phyloP scores from a whole-genome alignment of 2,888 invertebrate genomes.

The Trissonchulus latispiculum region DNA sequence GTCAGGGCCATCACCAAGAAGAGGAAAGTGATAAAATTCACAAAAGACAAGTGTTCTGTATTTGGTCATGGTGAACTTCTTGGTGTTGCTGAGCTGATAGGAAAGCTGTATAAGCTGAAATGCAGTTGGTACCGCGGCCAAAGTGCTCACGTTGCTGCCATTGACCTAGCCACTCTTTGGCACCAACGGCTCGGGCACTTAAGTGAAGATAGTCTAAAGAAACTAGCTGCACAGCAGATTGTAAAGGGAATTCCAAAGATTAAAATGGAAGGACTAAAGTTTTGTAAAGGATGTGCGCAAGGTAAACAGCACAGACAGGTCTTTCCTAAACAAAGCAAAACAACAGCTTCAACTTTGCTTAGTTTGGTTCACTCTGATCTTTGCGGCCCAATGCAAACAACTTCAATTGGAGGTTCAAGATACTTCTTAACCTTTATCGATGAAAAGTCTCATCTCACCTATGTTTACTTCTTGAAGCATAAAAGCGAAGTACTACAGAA shows the following conservation, averaged over 20 bases:
- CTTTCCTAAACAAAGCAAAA: background rate
- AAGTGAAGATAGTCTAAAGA: background rate
- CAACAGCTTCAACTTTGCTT: background rate
- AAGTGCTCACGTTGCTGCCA: background rate
- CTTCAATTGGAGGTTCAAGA: background rate
- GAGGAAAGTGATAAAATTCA: background rate
- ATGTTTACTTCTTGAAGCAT: slow-evolving; percentile 1
- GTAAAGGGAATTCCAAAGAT: background rate
- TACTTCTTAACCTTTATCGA: background rate
- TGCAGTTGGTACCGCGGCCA: background rate
- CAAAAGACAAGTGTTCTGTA: background rate
- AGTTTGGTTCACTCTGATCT: background rate
- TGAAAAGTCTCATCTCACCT: background rate
- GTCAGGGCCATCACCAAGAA: background rate
- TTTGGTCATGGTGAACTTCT: background rate
- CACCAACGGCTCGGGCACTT: background rate
- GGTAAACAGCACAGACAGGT: background rate
- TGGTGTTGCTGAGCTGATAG: background rate
- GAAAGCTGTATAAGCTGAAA: slow-evolving; percentile 3
- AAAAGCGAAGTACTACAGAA: no score
- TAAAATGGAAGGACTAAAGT: background rate
- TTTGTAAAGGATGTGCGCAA: background rate
- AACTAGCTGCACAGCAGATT: background rate
- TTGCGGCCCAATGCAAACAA: no score
- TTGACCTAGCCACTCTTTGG: background rate